Base-by-base conservation (phyloP, 2,113 vertebrate species). In the Chloebia gouldiae region DNA sequence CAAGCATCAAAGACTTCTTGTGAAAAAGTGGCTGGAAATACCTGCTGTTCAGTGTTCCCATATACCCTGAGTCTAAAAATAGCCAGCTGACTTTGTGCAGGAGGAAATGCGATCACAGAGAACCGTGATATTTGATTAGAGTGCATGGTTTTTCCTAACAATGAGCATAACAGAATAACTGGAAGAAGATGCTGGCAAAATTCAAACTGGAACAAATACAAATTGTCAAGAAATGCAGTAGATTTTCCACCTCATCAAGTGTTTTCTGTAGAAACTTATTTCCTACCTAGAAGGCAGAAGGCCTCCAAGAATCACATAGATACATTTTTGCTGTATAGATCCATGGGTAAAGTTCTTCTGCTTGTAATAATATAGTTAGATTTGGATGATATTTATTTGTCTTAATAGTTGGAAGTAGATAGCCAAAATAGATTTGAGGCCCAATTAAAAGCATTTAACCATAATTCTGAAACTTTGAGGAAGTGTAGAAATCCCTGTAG, bases 11-110 rank as follows among this genome's bases (percentile, higher is more conserved):
- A 94, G 60, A 15, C 15, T 95, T 90, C 54, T 90, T 39, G 12
- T 86, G 56, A 94, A 69, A 63, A 96, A 90, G 64, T 7, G 40
- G 51, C 79, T 93, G 82, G 85, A 92, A 96, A 88, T 94, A 94
- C 33, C 88, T 92, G 82, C 64, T 92, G 64, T 93, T 95, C 37
- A 37, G 51, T 66, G 49, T 90, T 81, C 39, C 51, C 51, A 6
- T 70, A 33, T 45, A 81, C 20, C 28, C 21, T 37, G 63, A 64
- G 21, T 56, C 51, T 93, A 81, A 94, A 93, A 93, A 86, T 70
- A 96, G 31, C 24, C 51, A 56, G 10, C 60, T 86, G 76, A 83
- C 56, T 83, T 92, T 0, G 0, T 60, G 71, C 63, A 49, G 71
- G 76, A 96, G 90, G 89, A 96, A 94, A 81, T 63, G 64, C 39